Evolutionary conservation across 92 coral and sea anemone species (phyloP).

Genomic region (Palythoa caribaeorum): DNA sequence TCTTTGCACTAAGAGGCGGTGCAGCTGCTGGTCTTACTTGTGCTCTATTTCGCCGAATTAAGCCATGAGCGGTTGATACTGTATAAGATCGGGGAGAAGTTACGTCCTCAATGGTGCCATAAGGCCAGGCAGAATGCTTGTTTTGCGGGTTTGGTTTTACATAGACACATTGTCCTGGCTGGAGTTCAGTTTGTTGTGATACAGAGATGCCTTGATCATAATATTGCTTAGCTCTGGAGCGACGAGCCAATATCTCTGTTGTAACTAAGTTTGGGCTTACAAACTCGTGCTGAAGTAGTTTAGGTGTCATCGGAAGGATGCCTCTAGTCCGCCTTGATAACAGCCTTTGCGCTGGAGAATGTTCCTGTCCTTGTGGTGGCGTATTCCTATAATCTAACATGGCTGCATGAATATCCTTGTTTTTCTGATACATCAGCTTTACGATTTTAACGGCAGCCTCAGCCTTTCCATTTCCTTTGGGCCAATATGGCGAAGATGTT

Average conservation of each 20-base stretch:
- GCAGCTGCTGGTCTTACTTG: no score
- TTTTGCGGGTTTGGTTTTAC: conserved; percentile 63
- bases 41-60: no score
- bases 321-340: conserved; percentile 49
- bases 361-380: conserved; percentile 57
- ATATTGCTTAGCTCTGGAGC: conserved; percentile 39
- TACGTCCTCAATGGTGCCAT: conserved; percentile 50
- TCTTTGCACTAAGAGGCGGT: no score
- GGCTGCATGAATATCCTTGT: conserved; percentile 51
- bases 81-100: conserved; percentile 52
- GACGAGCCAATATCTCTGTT: conserved; percentile 39
- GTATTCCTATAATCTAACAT: conserved; percentile 61
- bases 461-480: conserved; percentile 58
- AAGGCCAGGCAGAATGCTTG: conserved; percentile 63
- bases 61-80: conserved; percentile 40
- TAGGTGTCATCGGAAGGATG: conserved; percentile 9
- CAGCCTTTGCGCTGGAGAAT: conserved; percentile 51
- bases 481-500: conserved; percentile 45
- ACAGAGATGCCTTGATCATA: conserved; percentile 51
- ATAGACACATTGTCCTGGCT: conserved; percentile 61
- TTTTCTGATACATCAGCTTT: conserved; percentile 42
- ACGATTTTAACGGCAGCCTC: conserved; percentile 37
- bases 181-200: conserved; percentile 44
- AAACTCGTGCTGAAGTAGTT: conserved; percentile 46
- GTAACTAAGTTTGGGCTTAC: conserved; percentile 31